These are phyloP conservation scores for Germaria angustata DNA, from an alignment of 2,888 invertebrate genomes.

Conservation along the genomic window DNA sequence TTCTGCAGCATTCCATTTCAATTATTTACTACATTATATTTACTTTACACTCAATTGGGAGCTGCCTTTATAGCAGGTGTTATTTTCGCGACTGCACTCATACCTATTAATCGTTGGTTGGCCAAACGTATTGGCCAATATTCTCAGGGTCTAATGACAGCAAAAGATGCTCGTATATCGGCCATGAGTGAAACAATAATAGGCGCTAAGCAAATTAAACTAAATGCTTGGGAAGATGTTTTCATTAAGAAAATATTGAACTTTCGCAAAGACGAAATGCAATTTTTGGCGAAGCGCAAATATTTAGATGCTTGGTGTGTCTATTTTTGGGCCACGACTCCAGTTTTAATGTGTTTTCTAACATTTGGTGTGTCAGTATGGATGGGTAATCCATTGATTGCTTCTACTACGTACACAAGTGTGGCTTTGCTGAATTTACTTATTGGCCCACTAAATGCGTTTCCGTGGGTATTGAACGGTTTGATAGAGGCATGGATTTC, in stretches of 20 bases:
- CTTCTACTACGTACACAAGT: conserved; percentile 96
- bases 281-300: conserved; percentile 90
- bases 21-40: conserved; percentile 86
- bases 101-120: conserved; percentile 94
- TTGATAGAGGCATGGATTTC: conserved; percentile 98
- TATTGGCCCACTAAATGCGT: conserved; percentile 96
- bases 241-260: conserved; percentile 87
- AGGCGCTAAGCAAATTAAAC: conserved; percentile 94
- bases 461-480: conserved; percentile 99
- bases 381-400: conserved; percentile 87
- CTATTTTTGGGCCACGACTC: conserved; percentile 99
- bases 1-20: conserved; percentile 94
- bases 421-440: conserved; percentile 97
- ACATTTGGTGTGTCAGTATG: conserved; percentile 90
- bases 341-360: conserved; percentile 91
- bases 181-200: conserved; percentile 91
- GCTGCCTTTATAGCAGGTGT: conserved; percentile 95
- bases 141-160: conserved; percentile 92
- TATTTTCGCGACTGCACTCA: conserved; percentile 90
- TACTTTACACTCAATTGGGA: conserved; percentile 93
- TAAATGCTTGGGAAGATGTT: conserved; percentile 95
- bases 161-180: conserved; percentile 94
- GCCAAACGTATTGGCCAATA: conserved; percentile 93
- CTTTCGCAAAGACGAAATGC: conserved; percentile 86
- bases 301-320: conserved; percentile 98